These are phyloP conservation scores for Sclerurus mexicanus DNA, from an alignment of 2,113 vertebrate species.

Conservation along the genomic window DNA sequence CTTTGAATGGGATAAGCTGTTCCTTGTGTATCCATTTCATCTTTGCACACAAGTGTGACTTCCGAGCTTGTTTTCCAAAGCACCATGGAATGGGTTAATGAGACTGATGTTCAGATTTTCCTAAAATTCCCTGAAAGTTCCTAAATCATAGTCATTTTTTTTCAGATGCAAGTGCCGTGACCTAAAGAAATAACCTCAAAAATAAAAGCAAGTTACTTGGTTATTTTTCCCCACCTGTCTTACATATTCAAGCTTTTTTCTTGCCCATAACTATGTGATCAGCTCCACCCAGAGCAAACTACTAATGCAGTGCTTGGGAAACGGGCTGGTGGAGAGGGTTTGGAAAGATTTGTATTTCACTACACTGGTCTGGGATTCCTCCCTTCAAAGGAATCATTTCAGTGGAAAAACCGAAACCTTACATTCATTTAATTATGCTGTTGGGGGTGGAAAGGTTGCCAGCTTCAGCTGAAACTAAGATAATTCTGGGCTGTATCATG, in stretches of 20 bases:
- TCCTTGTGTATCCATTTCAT: not conserved
- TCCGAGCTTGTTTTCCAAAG: not conserved
- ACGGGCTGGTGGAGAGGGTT: not conserved
- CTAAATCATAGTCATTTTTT: not conserved
- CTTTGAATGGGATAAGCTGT: not conserved
- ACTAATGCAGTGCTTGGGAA: not conserved
- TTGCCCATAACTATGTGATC: rapidly evolving
- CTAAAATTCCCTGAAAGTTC: not conserved
- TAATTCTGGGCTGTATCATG: not conserved
- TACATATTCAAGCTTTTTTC: not conserved
- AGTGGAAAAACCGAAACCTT: not conserved
- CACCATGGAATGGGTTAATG: not conserved
- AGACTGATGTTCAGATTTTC: not conserved
- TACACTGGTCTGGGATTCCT: not conserved
- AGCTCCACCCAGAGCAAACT: not conserved
- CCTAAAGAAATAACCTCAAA: not conserved
- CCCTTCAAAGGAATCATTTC: not conserved
- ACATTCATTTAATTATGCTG: not conserved
- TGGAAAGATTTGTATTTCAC: not conserved
- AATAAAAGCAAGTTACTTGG: not conserved
- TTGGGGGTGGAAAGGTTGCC: not conserved
- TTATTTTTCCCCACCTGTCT: not conserved
- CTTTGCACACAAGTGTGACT: not conserved
- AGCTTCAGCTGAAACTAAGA: not conserved
- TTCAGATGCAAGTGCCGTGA: not conserved